Percentiles rank a stretch among this genome's conserved stretches.
Conservation (phyloP, 2,113 vertebrate genomes). For the Globicephala melas region DNA sequence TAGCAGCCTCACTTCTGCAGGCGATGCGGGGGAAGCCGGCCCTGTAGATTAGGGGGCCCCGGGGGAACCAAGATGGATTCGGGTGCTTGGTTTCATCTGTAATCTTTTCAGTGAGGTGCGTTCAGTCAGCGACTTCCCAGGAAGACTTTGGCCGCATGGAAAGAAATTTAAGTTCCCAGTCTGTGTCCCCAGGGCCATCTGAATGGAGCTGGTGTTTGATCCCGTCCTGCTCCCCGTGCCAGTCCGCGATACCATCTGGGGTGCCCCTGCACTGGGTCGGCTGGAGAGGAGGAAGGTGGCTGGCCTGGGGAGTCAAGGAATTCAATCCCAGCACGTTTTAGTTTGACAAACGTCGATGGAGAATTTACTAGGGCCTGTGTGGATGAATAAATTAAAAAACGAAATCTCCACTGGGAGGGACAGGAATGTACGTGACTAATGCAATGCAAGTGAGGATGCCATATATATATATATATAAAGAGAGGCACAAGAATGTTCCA, state of each 20-base stretch:
- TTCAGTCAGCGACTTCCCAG: neutral
- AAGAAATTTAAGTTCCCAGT: neutral
- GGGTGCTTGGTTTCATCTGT: neutral
- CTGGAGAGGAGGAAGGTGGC: neutral
- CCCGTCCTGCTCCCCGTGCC: accelerated
- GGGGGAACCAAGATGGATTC: neutral
- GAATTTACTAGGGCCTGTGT: neutral
- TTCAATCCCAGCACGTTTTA: neutral
- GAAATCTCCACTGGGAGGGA: neutral
- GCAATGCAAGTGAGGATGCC: neutral
- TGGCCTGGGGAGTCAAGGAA: neutral
- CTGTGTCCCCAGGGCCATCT: neutral
- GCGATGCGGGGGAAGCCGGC: neutral
- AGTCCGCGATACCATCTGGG: neutral
- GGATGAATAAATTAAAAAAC: neutral
- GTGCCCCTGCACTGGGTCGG: neutral
- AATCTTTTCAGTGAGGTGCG: neutral
- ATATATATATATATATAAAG: accelerated
- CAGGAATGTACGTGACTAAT: neutral
- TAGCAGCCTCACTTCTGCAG: conserved; percentile 35
- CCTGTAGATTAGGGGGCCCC: neutral
- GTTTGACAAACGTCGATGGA: accelerated
- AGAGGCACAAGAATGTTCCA: neutral
- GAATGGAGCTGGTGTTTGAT: no score
- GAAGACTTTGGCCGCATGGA: neutral